Conservation (phyloP, 2,888 invertebrate genomes). For the Drosophila falleni region DNA sequence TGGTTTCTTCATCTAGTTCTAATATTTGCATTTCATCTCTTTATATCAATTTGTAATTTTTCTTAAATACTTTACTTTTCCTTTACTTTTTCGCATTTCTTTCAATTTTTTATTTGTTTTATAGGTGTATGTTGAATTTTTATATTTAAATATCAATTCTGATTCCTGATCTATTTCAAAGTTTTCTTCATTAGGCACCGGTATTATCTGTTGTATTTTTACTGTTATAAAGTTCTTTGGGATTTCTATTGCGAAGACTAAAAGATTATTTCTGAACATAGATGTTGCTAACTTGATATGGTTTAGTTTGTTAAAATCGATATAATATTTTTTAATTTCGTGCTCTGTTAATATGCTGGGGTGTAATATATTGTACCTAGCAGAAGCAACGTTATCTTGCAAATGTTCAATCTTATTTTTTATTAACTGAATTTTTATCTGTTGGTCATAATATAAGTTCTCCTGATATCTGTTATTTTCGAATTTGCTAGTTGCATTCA, state of each 20-base stretch:
- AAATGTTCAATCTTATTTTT: not conserved
- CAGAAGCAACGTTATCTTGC: not conserved
- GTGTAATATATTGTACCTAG: not conserved
- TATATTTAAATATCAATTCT: not conserved
- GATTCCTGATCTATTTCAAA: not conserved
- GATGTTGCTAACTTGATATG: not conserved
- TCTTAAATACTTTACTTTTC: too few relatives aligned
- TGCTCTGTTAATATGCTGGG: not conserved
- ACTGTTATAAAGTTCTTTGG: not conserved
- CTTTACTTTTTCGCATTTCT: not conserved
- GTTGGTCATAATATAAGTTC: not conserved
- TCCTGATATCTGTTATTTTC: not conserved
- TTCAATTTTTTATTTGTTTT: not conserved
- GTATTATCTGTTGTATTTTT: not conserved
- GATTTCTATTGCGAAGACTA: not conserved
- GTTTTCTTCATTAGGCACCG: not conserved
- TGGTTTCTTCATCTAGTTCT: not conserved
- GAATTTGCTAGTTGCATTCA: not conserved
- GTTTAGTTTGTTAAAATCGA: not conserved
- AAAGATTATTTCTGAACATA: not conserved
- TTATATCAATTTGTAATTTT: not conserved
- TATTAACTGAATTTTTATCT: not conserved
- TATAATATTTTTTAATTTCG: not conserved
- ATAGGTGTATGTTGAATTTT: not conserved
- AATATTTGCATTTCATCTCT: not conserved